These are phyloP conservation scores for Poecilus cupreus DNA, from an alignment of 2,888 invertebrate genomes.

Conservation along the genomic window DNA sequence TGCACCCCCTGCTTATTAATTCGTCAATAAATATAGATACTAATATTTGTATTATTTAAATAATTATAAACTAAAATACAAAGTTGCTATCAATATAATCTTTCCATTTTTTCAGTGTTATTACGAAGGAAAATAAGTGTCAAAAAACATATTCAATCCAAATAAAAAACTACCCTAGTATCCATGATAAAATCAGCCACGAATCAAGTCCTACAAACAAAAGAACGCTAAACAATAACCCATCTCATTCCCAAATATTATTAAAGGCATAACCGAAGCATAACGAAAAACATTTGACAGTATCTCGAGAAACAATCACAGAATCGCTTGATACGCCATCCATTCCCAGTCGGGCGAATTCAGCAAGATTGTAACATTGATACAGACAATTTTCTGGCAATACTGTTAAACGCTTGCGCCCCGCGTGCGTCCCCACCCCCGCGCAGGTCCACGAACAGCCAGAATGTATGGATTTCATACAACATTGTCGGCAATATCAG, in stretches of 20 bases:
- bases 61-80: too few species aligned
- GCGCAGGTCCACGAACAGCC: background rate
- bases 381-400: slow-evolving; percentile 56
- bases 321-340: slow-evolving; percentile 8
- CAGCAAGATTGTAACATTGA: slow-evolving; percentile 59
- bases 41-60: too few species aligned
- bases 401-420: slow-evolving; percentile 56
- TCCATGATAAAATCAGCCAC: background rate
- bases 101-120: too few species aligned
- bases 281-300: slow-evolving; percentile 48
- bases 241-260: slow-evolving; percentile 44
- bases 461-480: slow-evolving; percentile 54
- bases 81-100: too few species aligned
- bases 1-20: too few species aligned
- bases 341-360: slow-evolving; percentile 38
- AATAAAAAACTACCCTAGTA: background rate
- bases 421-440: background rate
- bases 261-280: slow-evolving; percentile 53
- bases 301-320: slow-evolving; percentile 23
- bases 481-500: slow-evolving; percentile 57
- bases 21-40: too few species aligned
- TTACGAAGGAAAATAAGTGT: too few species aligned
- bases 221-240: slow-evolving; percentile 29
- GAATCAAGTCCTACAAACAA: slow-evolving; percentile 9
- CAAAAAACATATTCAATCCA: slow-evolving; percentile 1